Percentiles rank a stretch among this genome's conserved stretches.
phyloP scores from a whole-genome alignment of 1,140 invertebrate species.

The Harpegnathos saltator region DNA sequence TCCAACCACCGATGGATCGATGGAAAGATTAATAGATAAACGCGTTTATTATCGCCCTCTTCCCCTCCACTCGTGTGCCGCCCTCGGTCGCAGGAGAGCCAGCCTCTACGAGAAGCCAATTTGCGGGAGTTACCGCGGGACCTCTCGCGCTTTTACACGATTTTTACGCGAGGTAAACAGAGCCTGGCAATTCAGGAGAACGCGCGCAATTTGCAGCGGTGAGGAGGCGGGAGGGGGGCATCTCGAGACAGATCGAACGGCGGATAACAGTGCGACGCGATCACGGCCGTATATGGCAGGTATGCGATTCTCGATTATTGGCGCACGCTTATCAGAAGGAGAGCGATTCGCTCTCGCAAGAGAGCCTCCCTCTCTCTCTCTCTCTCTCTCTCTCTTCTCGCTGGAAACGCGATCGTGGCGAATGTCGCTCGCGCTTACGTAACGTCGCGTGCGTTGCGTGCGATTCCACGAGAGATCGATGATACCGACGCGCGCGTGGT shows the following conservation, averaged over 20 bases:
- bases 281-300: conserved; percentile 12
- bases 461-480: conserved; percentile 42
- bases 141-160: no score
- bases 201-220: not conserved
- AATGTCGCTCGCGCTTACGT: conserved; percentile 55
- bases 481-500: not conserved
- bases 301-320: conserved; percentile 66
- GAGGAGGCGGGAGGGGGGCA: not conserved
- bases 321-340: conserved; percentile 61
- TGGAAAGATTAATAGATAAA: no score
- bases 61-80: no score
- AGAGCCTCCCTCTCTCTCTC: no score
- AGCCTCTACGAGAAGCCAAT: no score
- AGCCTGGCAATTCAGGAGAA: no score
- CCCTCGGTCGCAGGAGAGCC: no score
- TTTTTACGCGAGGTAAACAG: no score
- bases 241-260: not conserved
- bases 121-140: no score
- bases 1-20: no score
- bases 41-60: no score
- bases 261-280: conserved; percentile 8
- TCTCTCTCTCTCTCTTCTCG: not conserved
- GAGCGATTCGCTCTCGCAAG: conserved; percentile 12
- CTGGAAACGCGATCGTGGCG: conserved; percentile 40
- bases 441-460: conserved; percentile 38